Evolutionary conservation across 2,113 vertebrate genomes (phyloP).

Genomic region (Chaetura pelagica): DNA sequence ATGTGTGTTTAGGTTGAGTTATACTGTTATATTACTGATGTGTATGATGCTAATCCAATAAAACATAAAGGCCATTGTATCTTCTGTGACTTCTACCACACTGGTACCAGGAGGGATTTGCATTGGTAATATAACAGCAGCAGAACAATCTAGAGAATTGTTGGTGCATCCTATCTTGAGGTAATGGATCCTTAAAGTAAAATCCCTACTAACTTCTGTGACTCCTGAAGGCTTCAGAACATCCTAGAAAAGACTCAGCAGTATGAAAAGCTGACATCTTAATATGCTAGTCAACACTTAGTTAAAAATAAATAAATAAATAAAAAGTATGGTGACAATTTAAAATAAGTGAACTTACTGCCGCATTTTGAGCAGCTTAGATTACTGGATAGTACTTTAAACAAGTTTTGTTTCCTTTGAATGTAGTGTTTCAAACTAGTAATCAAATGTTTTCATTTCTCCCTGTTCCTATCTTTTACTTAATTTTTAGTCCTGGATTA

Average conservation of each 20-base stretch:
- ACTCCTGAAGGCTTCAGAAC: neutral
- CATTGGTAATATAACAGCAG: conserved; percentile 22
- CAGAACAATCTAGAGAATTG: neutral
- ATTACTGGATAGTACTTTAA: neutral
- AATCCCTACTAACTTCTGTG: neutral
- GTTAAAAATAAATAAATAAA: neutral
- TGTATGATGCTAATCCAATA: neutral
- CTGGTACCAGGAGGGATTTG: conserved; percentile 36
- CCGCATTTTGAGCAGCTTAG: neutral
- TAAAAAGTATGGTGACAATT: neutral
- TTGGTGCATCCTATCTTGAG: neutral
- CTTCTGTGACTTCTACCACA: neutral
- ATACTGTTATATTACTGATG: neutral
- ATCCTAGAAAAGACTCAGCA: neutral
- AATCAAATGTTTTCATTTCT: neutral
- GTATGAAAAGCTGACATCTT: neutral
- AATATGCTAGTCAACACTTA: neutral
- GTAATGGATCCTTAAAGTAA: neutral
- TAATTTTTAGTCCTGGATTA: neutral
- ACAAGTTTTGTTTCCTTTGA: neutral
- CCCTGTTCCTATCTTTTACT: neutral
- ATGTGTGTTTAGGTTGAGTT: neutral
- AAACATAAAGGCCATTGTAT: conserved; percentile 19
- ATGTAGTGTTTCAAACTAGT: neutral
- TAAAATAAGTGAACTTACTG: neutral